Conservation (phyloP, 2,113 vertebrate genomes). For the Colinus virginianus region DNA sequence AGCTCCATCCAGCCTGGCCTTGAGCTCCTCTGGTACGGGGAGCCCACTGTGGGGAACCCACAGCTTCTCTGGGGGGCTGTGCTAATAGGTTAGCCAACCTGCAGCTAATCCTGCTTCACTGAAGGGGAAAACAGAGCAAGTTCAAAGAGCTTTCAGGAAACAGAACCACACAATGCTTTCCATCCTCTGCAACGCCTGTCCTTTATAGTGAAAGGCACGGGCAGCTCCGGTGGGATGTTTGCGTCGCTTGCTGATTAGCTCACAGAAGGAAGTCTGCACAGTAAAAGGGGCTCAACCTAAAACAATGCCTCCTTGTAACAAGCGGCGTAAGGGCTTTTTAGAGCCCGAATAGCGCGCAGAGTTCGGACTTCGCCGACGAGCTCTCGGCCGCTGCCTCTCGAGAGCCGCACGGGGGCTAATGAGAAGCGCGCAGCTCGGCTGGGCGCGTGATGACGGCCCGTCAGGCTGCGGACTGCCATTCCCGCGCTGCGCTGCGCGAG, state of each 20-base stretch:
- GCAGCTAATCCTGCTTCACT: background rate
- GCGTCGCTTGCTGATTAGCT: background rate
- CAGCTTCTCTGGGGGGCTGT: background rate
- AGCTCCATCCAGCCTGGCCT: background rate
- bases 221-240: background rate
- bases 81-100: background rate
- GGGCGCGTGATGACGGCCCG: background rate
- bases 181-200: background rate
- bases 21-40: background rate
- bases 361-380: background rate
- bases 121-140: background rate
- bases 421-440: rapidly evolving
- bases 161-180: background rate
- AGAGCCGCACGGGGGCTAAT: background rate
- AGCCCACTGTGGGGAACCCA: too few species aligned
- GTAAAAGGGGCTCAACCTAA: background rate
- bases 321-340: background rate
- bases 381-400: background rate
- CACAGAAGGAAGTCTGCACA: background rate
- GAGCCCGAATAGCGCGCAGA: background rate
- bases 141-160: background rate
- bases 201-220: background rate
- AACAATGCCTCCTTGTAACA: background rate
- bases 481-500: rapidly evolving
- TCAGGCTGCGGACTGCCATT: rapidly evolving